A percentile compares a stretch with the other conserved stretches of the same genome.
Conservation (phyloP, 2,888 invertebrate species). For the Mythimna ferrago region DNA sequence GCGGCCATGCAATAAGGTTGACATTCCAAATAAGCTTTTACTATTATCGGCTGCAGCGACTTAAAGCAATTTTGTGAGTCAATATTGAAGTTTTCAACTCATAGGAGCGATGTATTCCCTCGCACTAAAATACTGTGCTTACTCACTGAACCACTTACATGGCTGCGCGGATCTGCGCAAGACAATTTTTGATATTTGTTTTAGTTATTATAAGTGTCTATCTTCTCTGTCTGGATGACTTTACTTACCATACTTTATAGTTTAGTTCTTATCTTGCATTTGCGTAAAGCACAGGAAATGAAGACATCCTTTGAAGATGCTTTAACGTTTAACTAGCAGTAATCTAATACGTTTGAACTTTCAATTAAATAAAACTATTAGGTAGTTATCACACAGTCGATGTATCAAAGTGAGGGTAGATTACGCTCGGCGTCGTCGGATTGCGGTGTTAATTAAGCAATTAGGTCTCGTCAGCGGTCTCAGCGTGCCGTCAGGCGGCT, state of each 20-base stretch:
- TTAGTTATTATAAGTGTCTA: conserved; percentile 20
- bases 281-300: background rate
- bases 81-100: conserved; percentile 88
- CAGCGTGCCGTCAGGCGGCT: conserved; percentile 66
- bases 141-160: conserved; percentile 64
- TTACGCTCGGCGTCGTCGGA: conserved; percentile 68
- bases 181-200: conserved; percentile 25
- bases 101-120: conserved; percentile 83
- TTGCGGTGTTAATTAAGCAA: conserved; percentile 82
- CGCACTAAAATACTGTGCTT: conserved; percentile 77
- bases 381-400: conserved; percentile 60
- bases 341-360: conserved; percentile 58
- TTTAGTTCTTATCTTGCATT: background rate
- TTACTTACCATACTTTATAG: background rate
- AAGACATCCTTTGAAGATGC: conserved; percentile 8
- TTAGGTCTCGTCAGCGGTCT: conserved; percentile 75
- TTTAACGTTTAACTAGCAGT: conserved; percentile 2
- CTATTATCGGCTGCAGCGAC: conserved; percentile 85
- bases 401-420: conserved; percentile 60
- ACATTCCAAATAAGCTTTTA: conserved; percentile 79
- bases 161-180: conserved; percentile 41
- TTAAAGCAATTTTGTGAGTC: conserved; percentile 89
- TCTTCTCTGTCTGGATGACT: conserved; percentile 5
- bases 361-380: conserved; percentile 64
- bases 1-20: conserved; percentile 79